These are phyloP conservation scores for Aphaenogaster ashmeadi DNA, from an alignment of 1,140 invertebrate genomes.

Conservation along the genomic window DNA sequence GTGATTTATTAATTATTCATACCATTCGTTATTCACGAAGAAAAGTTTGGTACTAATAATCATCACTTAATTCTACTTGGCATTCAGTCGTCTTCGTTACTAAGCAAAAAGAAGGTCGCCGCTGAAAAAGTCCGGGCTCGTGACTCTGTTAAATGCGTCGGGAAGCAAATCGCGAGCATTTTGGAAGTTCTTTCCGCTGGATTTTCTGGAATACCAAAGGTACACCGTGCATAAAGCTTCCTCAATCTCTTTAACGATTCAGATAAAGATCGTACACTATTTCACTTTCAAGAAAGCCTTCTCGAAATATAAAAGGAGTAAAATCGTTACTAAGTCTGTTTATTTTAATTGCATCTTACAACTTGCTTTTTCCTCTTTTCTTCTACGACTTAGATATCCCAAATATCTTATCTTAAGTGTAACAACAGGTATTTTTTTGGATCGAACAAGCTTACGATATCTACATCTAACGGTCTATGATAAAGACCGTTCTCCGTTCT, in stretches of 20 bases:
- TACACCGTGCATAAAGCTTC: neutral
- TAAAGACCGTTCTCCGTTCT: neutral
- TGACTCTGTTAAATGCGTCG: neutral
- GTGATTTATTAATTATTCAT: slow-evolving; percentile 61
- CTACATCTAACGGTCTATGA: neutral
- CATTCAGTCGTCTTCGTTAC: slow-evolving; percentile 31
- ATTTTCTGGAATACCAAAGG: neutral
- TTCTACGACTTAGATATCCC: neutral
- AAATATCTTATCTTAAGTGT: neutral
- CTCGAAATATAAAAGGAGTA: neutral
- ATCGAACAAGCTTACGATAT: neutral
- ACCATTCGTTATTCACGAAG: slow-evolving; percentile 54
- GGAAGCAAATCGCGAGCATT: slow-evolving; percentile 14
- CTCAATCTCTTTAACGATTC: neutral
- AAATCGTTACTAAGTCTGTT: neutral
- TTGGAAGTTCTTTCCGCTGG: neutral
- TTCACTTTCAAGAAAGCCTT: neutral
- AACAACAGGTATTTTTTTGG: neutral
- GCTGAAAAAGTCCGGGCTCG: neutral
- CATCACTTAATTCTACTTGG: slow-evolving; percentile 57
- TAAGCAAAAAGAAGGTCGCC: slow-evolving; percentile 29
- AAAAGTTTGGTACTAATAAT: slow-evolving; percentile 42
- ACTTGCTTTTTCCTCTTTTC: neutral
- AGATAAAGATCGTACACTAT: neutral
- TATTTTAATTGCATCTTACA: neutral